Evolutionary conservation across 1,140 invertebrate species (phyloP).

Genomic region (Drosophila ficusphila): DNA sequence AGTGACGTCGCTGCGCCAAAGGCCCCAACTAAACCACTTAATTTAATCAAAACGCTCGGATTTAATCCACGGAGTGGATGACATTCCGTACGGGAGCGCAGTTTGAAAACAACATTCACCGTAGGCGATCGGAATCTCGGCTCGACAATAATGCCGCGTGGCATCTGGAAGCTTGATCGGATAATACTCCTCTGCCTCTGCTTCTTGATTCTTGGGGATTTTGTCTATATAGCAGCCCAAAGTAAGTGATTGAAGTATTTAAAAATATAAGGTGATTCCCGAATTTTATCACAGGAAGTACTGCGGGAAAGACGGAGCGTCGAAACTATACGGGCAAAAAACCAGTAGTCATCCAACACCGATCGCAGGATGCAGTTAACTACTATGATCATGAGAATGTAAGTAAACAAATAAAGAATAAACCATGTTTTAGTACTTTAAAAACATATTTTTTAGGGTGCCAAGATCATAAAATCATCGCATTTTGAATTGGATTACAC

Average conservation of each 20-base stretch:
- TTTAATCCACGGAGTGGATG: conserved; percentile 16
- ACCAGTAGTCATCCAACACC: conserved; percentile 88
- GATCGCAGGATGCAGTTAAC: conserved; percentile 87
- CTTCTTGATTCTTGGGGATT: conserved; percentile 47
- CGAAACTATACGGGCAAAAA: conserved; percentile 80
- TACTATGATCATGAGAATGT: conserved; percentile 91
- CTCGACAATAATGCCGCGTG: conserved; percentile 36
- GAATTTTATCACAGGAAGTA: conserved; percentile 57
- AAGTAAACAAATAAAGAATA: conserved; percentile 59
- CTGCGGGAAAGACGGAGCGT: conserved; percentile 73
- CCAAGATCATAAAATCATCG: conserved; percentile 94
- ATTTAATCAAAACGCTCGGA: conserved; percentile 54
- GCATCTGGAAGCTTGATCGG: conserved; percentile 50
- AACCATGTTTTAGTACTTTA: background rate
- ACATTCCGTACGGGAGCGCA: conserved; percentile 40
- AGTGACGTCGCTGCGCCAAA: conserved; percentile 34
- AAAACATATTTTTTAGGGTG: conserved; percentile 88
- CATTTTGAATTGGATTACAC: conserved; percentile 97
- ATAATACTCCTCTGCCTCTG: conserved; percentile 56
- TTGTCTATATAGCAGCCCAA: conserved; percentile 45
- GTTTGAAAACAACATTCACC: conserved; percentile 65
- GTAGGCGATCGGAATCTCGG: conserved; percentile 45
- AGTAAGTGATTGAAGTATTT: conserved; percentile 29
- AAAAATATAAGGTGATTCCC: background rate
- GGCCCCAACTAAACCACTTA: conserved; percentile 35